Base-by-base conservation (phyloP, 2,113 vertebrate species). In the Orientallactaga bullata region DNA sequence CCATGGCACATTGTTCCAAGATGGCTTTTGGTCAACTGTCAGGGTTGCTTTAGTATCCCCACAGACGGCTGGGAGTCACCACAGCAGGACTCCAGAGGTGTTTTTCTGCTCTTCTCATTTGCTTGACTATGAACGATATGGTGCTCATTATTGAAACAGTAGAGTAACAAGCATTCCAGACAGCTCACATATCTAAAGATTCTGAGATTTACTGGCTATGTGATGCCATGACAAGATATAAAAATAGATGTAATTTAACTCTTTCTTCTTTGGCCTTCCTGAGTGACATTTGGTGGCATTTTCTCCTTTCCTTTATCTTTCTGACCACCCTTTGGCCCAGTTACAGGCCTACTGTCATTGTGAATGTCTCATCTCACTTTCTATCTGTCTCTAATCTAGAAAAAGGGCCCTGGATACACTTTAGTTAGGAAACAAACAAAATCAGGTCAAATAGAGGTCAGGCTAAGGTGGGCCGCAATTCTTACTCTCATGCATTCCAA, bases 401-500 rank as follows among this genome's bases (percentile, higher is more conserved):
- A 63, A 80, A 91, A 73, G 72, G 16, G 55, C 4, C 61, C 69
- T 86, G 30, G 24, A n/a, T 61, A 39, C 2, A 28, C 28, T 61
- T 71, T 12, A 69, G 72, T 79, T 60, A 72, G 76, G 90, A 96
- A 95, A 85, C 30, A 47, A 78, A 32, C 24, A 74, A 90, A 94
- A 95, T 91, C 73, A 96, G 81, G 89, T 87, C 94, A 93, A 85
- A 60, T 24, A 79, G 47, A 82, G 94, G 94, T 84, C 83, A 87
- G 58, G 74, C 39, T 3, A 18, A 68, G 72, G 80, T 72, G 79
- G 65, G 26, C n/a, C 88, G 78, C 96, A 88, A 93, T 78, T 88
- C 91, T 94, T 94, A 84, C 93, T 72, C 95, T 93, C 87, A 47
- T 63, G 60, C 58, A 74, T 95, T 96, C 94, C 73, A 95, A 97